Evolutionary conservation across 2,113 vertebrate genomes (phyloP), one percentile per base, ranked within the genome.

Genomic region (Pampusana beccarii): DNA sequence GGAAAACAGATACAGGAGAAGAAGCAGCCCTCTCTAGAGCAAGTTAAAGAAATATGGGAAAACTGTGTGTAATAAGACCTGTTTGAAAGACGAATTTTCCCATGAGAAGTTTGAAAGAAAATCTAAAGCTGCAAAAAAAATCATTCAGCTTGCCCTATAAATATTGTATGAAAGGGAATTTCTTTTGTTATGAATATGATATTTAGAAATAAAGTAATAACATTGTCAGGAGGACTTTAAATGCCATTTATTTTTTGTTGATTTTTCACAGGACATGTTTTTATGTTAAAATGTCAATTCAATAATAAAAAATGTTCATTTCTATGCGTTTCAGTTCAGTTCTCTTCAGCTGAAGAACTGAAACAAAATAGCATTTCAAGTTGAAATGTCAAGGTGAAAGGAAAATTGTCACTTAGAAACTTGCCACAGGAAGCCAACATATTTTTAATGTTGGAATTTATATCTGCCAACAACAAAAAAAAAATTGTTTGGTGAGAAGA

Each of bases 151-250:
- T 93, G 50, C 58, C 71, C 11, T 88, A 48, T 77, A 88, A 92
- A 88, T 90, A 86, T 36, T 90, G 24, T 66, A 71, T 84, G 53
- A 92, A 94, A 70, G 56, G 60, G 33, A 86, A 79, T 74, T 93
- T 92, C 44, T 96, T 92, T 94, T 88, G n/a, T 80, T 94, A 80
- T 92, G 40, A 93, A 65, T 80, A 90, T 83, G 54, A 66, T 92
- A 70, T 95, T 93, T 92, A 88, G 64, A 83, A 92, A 90, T 86
- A 90, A 48, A 80, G 58, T 80, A 86, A 77, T 93, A 94, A 92
- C 29, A 66, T 80, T 88, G 72, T 88, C 62, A 93, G 24, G 66
- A 90, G 74, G 50, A 90, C 66, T 88, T 91, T 60, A 95, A 96
- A 89, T 87, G 38, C 70, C 69, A 80, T 80, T 95, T 91, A 50